A percentile compares a stretch with the other conserved stretches of the same genome.
phyloP scores from a whole-genome alignment of 30 jellyfish, hydroid and myxozoan species.

The Haliclystus octoradiatus region DNA sequence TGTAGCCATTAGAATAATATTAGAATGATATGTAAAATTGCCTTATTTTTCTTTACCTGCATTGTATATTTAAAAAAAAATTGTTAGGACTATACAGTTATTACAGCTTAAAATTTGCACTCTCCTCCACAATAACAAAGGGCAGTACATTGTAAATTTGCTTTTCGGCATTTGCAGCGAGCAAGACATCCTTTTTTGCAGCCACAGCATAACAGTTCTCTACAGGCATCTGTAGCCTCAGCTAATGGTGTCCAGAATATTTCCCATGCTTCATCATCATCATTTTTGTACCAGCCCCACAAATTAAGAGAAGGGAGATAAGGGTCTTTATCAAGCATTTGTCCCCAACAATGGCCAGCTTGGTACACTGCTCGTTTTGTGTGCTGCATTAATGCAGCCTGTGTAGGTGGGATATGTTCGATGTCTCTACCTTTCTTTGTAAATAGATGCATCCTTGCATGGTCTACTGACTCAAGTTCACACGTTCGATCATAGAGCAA shows the following conservation, averaged over 20 bases:
- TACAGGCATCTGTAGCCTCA: constrained; percentile 17
- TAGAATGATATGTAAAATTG: no score
- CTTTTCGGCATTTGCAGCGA: constrained; percentile 29
- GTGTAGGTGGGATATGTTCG: constrained; percentile 35
- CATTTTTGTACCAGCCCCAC: constrained; percentile 16
- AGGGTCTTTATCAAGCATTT: constrained; percentile 1
- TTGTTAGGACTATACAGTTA: no score
- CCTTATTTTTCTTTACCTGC: no score
- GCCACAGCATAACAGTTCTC: constrained; percentile 29
- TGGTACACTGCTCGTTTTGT: constrained; percentile 9
- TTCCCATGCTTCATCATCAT: neutral
- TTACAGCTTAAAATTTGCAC: neutral
- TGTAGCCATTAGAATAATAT: no score
- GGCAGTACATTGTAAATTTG: neutral
- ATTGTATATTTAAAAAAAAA: no score
- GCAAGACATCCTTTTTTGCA: constrained; percentile 15
- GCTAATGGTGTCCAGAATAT: constrained; percentile 17
- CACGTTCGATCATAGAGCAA: constrained; percentile 30
- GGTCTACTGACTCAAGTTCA: constrained; percentile 8
- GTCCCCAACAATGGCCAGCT: constrained; percentile 32
- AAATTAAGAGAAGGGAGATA: constrained; percentile 19
- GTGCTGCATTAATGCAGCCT: constrained; percentile 27
- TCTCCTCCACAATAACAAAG: neutral
- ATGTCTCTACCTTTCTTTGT: constrained; percentile 20
- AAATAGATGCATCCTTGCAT: constrained; percentile 21